Conservation (phyloP, 2,797 vertebrate species). For the Lutjanus campechanus region DNA sequence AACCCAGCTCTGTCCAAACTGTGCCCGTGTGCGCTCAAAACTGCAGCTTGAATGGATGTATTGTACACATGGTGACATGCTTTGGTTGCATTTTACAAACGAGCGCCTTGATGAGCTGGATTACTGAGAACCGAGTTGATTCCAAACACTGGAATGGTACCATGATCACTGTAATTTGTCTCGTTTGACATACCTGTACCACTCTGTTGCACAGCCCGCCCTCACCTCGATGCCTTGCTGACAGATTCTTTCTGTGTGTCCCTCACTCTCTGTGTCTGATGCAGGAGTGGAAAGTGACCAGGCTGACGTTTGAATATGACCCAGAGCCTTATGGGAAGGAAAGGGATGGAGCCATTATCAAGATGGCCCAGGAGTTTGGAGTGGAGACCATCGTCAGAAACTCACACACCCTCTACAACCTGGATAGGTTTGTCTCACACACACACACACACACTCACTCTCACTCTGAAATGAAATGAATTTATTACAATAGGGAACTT, state of each 20-base stretch:
- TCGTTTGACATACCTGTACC: too few relatives aligned
- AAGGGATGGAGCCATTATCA: conserved; percentile 94
- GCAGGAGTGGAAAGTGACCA: conserved; percentile 96
- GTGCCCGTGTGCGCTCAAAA: too few relatives aligned
- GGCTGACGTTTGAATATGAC: conserved; percentile 95
- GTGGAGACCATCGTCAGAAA: conserved; percentile 94
- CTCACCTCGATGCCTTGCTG: background rate
- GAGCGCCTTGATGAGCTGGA: too few relatives aligned
- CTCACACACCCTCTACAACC: conserved; percentile 95
- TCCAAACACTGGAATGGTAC: background rate
- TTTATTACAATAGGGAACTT: too few relatives aligned
- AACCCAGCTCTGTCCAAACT: too few relatives aligned
- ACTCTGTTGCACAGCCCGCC: background rate
- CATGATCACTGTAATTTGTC: background rate
- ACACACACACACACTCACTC: background rate
- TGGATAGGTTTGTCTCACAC: conserved; percentile 88
- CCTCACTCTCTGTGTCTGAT: background rate
- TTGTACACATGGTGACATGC: too few relatives aligned
- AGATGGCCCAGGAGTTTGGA: conserved; percentile 95
- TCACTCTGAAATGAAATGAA: too few relatives aligned
- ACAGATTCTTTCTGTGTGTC: background rate
- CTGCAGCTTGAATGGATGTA: too few relatives aligned
- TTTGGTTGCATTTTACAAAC: too few relatives aligned
- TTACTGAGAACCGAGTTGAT: background rate
- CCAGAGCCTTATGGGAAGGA: conserved; percentile 97